A percentile compares a stretch with the other conserved stretches of the same genome.
Conservation (phyloP, 2,113 vertebrate species). For the Delphinapterus leucas region DNA sequence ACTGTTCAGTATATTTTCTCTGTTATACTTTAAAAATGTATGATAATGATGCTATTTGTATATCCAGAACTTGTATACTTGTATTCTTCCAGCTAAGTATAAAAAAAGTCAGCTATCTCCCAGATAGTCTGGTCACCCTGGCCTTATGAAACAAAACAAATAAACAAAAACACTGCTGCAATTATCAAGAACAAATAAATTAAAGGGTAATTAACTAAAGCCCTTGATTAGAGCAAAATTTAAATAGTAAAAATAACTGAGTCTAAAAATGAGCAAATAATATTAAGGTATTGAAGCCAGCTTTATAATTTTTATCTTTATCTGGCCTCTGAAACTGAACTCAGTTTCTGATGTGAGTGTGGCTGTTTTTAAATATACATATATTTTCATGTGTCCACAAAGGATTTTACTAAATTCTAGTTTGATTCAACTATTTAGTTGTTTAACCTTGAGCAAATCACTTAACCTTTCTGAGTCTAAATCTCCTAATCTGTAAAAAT, state of each 20-base stretch:
- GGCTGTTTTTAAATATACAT: neutral
- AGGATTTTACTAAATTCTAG: neutral
- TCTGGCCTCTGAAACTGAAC: neutral
- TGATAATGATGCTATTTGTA: neutral
- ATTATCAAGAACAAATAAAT: neutral
- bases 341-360: conserved; percentile 5
- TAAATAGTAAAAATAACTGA: neutral
- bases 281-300: neutral
- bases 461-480: neutral
- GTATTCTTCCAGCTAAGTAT: neutral
- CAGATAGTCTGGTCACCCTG: neutral
- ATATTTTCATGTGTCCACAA: neutral
- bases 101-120: neutral
- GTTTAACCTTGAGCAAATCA: neutral
- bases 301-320: neutral
- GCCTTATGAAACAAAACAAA: neutral
- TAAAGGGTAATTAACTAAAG: conserved; percentile 4
- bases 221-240: neutral
- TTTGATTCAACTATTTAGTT: neutral
- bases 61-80: neutral
- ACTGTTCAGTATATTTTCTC: neutral
- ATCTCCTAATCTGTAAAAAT: neutral
- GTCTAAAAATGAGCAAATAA: neutral
- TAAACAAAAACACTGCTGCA: neutral
- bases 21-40: neutral